Percentiles rank a stretch among this genome's conserved stretches.
Conservation (phyloP, 2,888 invertebrate species). For the Andrena camellia region DNA sequence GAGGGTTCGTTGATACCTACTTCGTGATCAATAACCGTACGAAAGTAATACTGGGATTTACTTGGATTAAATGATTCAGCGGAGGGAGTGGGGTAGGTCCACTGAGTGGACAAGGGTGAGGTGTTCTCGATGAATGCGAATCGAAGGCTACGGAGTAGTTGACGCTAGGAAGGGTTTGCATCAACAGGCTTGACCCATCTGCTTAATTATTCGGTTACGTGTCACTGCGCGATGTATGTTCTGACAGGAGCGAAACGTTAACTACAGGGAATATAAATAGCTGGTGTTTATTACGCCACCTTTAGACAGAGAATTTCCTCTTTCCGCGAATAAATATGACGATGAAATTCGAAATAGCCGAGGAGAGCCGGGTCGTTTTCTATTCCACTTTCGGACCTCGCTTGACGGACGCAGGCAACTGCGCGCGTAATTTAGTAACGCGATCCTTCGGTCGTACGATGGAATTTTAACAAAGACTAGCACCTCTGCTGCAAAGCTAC, state of each 20-base stretch:
- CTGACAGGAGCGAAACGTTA: background rate
- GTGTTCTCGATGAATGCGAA: constrained; percentile 7
- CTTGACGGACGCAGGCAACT: constrained; percentile 34
- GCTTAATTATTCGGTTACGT: no score
- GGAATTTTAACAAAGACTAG: constrained; percentile 39
- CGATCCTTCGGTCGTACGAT: constrained; percentile 8
- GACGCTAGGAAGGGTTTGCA: background rate
- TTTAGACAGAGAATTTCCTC: constrained; percentile 12
- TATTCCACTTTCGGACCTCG: constrained; percentile 37
- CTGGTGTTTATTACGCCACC: background rate
- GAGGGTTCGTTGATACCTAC: constrained; percentile 38
- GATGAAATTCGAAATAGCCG: constrained; percentile 17
- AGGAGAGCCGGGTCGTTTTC: constrained; percentile 6
- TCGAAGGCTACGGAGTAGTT: constrained; percentile 2
- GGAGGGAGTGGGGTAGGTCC: background rate
- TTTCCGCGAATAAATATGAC: constrained; percentile 17
- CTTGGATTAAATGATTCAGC: constrained; percentile 20
- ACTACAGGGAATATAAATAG: background rate
- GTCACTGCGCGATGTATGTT: background rate
- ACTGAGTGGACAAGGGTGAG: background rate
- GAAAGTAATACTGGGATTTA: constrained; percentile 35
- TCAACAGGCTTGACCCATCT: background rate
- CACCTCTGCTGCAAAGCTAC: background rate
- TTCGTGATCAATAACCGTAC: constrained; percentile 34
- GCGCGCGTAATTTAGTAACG: constrained; percentile 39